A percentile compares a stretch with the other conserved stretches of the same genome.
Conservation (phyloP, 2,888 invertebrate species). For the Ochropleura plecta region DNA sequence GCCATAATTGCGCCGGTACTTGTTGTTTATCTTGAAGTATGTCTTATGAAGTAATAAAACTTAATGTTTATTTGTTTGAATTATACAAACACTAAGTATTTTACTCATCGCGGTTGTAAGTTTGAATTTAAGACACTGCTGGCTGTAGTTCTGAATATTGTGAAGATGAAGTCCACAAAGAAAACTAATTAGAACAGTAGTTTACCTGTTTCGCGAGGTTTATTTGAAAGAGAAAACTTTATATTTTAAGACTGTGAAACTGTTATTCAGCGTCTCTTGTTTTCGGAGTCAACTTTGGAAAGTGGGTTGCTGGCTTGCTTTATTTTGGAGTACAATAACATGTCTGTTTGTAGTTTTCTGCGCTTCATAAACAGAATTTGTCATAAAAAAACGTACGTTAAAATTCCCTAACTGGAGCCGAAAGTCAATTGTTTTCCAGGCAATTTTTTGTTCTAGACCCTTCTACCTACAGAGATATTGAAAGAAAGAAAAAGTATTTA, state of each 20-base stretch:
- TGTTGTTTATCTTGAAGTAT: conserved; percentile 31
- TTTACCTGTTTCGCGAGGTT: conserved; percentile 59
- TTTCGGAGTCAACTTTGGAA: conserved; percentile 28
- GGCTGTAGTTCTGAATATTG: conserved; percentile 33
- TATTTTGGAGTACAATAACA: conserved; percentile 3
- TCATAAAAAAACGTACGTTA: too few species aligned
- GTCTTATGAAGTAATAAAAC: conserved; percentile 47
- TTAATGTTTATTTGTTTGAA: conserved; percentile 36
- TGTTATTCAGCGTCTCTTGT: conserved; percentile 46
- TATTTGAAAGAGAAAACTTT: conserved; percentile 56
- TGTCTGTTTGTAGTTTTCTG: not conserved
- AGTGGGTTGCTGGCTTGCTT: conserved; percentile 22
- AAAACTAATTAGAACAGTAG: conserved; percentile 62
- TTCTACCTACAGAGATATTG: too few species aligned
- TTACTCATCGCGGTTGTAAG: conserved; percentile 38
- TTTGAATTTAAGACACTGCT: conserved; percentile 41
- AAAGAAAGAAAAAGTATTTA: too few species aligned
- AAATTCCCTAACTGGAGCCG: too few species aligned
- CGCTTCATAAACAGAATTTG: not conserved
- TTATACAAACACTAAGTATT: conserved; percentile 37
- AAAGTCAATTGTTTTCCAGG: too few species aligned
- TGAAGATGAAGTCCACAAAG: conserved; percentile 53
- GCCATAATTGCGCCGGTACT: conserved; percentile 37
- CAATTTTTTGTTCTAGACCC: too few species aligned
- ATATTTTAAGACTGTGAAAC: conserved; percentile 52